phyloP scores from a whole-genome alignment of 64 coral and sea anemone genomes.

The Platygyra sinensis region DNA sequence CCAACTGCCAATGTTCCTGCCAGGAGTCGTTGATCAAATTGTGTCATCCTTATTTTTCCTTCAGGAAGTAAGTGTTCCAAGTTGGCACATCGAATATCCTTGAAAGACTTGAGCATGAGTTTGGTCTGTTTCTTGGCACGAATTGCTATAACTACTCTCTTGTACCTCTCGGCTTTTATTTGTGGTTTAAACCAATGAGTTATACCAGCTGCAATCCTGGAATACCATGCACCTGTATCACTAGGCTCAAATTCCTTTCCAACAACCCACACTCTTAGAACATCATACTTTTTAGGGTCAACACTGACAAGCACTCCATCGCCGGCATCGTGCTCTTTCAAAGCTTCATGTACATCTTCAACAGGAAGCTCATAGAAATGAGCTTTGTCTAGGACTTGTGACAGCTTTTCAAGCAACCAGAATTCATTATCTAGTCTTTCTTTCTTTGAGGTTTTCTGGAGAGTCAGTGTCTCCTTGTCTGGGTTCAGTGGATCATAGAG shows the following conservation, averaged over 20 bases:
- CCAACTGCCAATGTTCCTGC: conserved; percentile 61
- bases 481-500: conserved; percentile 92
- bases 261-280: conserved; percentile 83
- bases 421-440: conserved; percentile 73
- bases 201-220: conserved; percentile 9
- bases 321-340: conserved; percentile 83
- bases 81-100: conserved; percentile 87
- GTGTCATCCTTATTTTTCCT: conserved; percentile 88
- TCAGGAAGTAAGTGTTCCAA: conserved; percentile 89
- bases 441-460: conserved; percentile 50
- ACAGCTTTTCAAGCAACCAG: conserved; percentile 65
- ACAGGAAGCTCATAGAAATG: conserved; percentile 87
- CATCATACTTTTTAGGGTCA: conserved; percentile 76
- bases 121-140: conserved; percentile 81
- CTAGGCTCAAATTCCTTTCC: conserved; percentile 78
- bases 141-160: conserved; percentile 84
- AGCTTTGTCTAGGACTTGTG: conserved; percentile 71
- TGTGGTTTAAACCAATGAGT: conserved; percentile 14
- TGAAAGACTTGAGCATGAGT: conserved; percentile 81
- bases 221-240: conserved; percentile 53
- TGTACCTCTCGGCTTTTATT: conserved; percentile 68
- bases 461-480: conserved; percentile 84
- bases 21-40: conserved; percentile 70
- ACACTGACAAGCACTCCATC: conserved; percentile 90
- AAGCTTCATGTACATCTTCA: conserved; percentile 50